Percentiles rank a stretch among this genome's conserved stretches.
phyloP scores from a whole-genome alignment of 2,888 invertebrate genomes.

The Lepidochitona cinerea region DNA sequence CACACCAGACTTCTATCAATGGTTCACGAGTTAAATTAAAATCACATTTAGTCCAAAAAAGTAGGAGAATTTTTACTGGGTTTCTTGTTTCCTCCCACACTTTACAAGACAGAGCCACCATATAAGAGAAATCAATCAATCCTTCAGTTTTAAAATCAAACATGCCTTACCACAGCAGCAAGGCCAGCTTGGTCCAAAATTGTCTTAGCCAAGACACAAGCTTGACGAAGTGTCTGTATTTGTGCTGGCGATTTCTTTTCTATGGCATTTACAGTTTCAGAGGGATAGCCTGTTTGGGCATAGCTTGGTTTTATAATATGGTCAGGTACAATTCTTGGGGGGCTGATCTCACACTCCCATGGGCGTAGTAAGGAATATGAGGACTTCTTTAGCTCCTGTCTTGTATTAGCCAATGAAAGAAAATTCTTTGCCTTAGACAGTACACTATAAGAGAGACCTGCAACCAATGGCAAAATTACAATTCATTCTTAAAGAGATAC shows the following conservation, averaged over 20 bases:
- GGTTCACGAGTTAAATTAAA: no score
- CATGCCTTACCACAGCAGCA: conserved; percentile 41
- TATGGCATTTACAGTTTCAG: conserved; percentile 16
- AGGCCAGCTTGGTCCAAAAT: conserved; percentile 42
- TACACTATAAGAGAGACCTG: background rate
- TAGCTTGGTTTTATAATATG: conserved; percentile 51
- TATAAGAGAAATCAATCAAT: no score
- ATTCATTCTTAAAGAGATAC: no score
- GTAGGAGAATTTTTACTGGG: no score
- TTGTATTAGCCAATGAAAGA: no score
- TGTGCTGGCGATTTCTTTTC: conserved; percentile 52
- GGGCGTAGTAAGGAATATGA: background rate
- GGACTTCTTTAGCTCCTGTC: no score
- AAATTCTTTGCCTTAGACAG: background rate
- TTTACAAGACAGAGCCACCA: no score
- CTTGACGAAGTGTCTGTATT: conserved; percentile 46
- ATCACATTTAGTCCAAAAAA: no score
- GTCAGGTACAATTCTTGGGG: conserved; percentile 39
- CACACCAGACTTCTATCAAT: no score
- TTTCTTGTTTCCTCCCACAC: no score
- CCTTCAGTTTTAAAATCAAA: no score
- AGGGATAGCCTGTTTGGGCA: conserved; percentile 27
- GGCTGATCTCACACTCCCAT: conserved; percentile 27
- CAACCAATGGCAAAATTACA: background rate
- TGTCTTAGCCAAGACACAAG: conserved; percentile 51